Percentiles rank a stretch among this genome's conserved stretches.
These are phyloP conservation scores for Mamestra configurata DNA, from an alignment of 1,140 invertebrate genomes.

Conservation along the genomic window DNA sequence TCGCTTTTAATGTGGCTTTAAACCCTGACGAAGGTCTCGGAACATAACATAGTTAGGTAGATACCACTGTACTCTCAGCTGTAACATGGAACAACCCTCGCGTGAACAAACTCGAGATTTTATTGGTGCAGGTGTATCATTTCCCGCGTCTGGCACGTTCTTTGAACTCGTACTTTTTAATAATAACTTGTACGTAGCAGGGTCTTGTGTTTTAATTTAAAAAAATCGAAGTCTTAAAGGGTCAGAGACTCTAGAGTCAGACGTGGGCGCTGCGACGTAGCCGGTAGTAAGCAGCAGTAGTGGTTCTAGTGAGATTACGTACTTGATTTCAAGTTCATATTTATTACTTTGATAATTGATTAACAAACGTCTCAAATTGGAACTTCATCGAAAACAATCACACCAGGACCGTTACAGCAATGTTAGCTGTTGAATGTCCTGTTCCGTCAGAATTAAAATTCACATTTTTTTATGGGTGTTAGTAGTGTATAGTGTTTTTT, in stretches of 20 bases:
- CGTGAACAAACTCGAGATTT: background rate
- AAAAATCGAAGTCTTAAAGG: background rate
- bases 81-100: background rate
- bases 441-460: too few relatives aligned
- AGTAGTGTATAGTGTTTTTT: too few relatives aligned
- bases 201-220: background rate
- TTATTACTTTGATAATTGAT: too few relatives aligned
- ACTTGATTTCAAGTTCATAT: too few relatives aligned
- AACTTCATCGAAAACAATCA: too few relatives aligned
- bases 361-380: too few relatives aligned
- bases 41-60: constrained; percentile 2
- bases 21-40: background rate
- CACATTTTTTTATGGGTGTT: too few relatives aligned
- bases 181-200: background rate
- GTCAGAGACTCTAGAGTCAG: too few relatives aligned
- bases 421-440: too few relatives aligned
- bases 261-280: too few relatives aligned
- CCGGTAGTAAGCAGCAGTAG: too few relatives aligned
- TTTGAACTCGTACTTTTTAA: background rate
- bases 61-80: background rate
- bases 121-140: background rate
- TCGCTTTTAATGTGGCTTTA: constrained; percentile 46
- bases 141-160: background rate
- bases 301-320: background rate
- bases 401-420: too few relatives aligned